phyloP scores from a whole-genome alignment of 2,888 invertebrate species.

The Sminthurinus aureus region DNA sequence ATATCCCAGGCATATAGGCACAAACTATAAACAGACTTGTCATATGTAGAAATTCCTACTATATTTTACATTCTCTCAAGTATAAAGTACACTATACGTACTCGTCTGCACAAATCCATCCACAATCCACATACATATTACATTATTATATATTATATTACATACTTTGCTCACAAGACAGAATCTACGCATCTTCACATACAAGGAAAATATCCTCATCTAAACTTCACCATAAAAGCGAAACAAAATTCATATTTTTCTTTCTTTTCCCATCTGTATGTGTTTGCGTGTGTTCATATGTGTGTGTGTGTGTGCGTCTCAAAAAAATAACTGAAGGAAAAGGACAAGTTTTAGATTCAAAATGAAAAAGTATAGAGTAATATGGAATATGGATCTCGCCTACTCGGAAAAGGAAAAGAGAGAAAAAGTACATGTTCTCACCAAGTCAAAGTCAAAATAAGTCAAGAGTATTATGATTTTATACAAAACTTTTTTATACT shows the following conservation, averaged over 20 bases:
- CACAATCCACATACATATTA: not conserved
- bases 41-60: not conserved
- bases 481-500: not conserved
- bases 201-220: constrained; percentile 5
- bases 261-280: not conserved
- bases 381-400: not conserved
- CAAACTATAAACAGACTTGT: not conserved
- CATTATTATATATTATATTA: no score
- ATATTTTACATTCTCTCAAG: not conserved
- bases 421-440: not conserved
- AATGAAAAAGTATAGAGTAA: not conserved
- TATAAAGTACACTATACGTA: no score
- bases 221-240: constrained; percentile 10
- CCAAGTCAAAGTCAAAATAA: not conserved
- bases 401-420: not conserved
- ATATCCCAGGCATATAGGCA: not conserved
- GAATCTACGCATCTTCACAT: not conserved
- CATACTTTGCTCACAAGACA: not conserved
- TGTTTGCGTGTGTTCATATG: no score
- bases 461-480: not conserved
- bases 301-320: not conserved
- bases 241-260: constrained; percentile 13
- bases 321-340: not conserved
- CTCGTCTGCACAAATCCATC: not conserved
- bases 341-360: not conserved